Percentiles rank a stretch among this genome's conserved stretches.
Conservation (phyloP, 2,113 vertebrate species). For the Ibidorhyncha struthersii region DNA sequence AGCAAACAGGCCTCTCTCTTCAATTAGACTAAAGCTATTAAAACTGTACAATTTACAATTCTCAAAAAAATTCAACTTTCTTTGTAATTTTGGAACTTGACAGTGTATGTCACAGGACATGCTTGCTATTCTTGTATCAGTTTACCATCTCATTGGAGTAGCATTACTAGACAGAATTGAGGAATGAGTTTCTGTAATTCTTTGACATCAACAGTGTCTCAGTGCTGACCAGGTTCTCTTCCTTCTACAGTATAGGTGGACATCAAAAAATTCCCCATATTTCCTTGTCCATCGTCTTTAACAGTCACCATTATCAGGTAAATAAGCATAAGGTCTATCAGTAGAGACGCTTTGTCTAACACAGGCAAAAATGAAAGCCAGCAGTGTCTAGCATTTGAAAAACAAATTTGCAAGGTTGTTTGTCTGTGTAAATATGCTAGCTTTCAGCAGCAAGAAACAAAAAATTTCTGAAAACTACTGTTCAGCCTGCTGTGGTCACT, state of each 20-base stretch:
- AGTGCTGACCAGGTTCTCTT: neutral
- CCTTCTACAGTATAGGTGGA: neutral
- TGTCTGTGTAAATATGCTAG: neutral
- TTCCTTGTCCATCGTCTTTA: neutral
- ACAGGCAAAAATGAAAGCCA: neutral
- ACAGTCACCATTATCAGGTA: neutral
- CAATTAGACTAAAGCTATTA: neutral
- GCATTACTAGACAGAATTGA: neutral
- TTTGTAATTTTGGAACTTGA: neutral
- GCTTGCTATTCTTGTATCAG: neutral
- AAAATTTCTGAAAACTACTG: neutral
- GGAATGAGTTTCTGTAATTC: neutral
- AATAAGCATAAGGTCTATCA: neutral
- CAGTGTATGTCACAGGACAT: neutral
- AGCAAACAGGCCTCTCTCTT: neutral
- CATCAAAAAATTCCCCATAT: neutral
- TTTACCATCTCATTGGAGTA: neutral
- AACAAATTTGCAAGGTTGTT: neutral
- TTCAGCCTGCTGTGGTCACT: neutral
- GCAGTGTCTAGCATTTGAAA: neutral
- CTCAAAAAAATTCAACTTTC: neutral
- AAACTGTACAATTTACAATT: neutral
- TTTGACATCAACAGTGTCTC: neutral
- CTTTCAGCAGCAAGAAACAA: neutral
- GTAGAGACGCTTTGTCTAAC: neutral